These are phyloP conservation scores for Aulostomus chinensis DNA, from an alignment of 2,797 vertebrate species.

Conservation along the genomic window DNA sequence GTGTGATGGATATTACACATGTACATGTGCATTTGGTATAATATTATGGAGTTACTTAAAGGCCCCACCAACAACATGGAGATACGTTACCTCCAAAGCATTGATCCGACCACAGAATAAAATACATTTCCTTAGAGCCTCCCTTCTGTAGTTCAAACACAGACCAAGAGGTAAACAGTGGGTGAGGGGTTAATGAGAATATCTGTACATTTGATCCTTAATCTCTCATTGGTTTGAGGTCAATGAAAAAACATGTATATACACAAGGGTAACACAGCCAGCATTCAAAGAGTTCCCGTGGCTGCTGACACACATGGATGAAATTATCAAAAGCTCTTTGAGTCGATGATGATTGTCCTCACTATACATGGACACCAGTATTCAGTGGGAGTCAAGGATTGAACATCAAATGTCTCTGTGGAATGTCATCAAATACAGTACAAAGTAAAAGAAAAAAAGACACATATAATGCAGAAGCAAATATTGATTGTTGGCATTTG, in stretches of 20 bases:
- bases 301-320: background rate
- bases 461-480: slow-evolving; percentile 1
- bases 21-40: background rate
- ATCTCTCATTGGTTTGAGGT: slow-evolving; percentile 45
- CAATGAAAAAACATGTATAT: slow-evolving; percentile 63
- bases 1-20: no score
- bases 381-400: slow-evolving; percentile 17
- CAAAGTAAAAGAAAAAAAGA: background rate
- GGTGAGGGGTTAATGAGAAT: slow-evolving; percentile 21
- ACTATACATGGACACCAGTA: slow-evolving; percentile 8
- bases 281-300: slow-evolving; percentile 2
- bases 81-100: background rate
- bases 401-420: background rate
- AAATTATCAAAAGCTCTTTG: slow-evolving; percentile 19
- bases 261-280: slow-evolving; percentile 51
- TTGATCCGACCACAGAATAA: background rate
- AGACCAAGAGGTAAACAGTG: slow-evolving; percentile 55
- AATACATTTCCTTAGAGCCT: background rate
- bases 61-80: no score
- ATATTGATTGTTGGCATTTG: slow-evolving; percentile 14
- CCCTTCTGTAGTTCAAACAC: background rate
- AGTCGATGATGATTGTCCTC: slow-evolving; percentile 1
- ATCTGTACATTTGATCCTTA: slow-evolving; percentile 54
- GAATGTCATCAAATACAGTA: slow-evolving; percentile 11
- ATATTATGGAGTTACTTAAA: no score